Conservation (phyloP, 2,888 invertebrate genomes). For the Rotaria socialis region DNA sequence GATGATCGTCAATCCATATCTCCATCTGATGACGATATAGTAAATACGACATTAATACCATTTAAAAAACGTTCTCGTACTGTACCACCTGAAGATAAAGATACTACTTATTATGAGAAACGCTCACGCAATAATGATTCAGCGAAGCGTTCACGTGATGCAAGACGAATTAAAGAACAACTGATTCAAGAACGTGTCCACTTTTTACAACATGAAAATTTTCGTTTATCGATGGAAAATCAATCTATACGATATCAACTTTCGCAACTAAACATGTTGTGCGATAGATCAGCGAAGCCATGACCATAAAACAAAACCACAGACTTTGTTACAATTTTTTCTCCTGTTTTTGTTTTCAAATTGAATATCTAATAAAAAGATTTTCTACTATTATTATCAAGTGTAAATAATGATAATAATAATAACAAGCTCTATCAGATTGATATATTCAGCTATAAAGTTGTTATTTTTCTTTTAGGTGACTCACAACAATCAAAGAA, state of each 20-base stretch:
- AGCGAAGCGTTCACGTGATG: not conserved
- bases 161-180: not conserved
- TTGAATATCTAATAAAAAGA: no score
- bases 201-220: not conserved
- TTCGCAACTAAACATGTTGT: not conserved
- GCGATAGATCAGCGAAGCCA: not conserved
- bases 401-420: no score
- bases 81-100: not conserved
- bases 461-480: no score
- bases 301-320: not conserved
- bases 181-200: not conserved
- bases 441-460: no score
- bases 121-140: conserved; percentile 10
- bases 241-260: not conserved
- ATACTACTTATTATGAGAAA: conserved; percentile 15
- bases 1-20: not conserved
- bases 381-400: no score
- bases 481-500: no score
- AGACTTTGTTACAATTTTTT: no score
- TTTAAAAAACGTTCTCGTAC: not conserved
- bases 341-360: no score
- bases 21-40: not conserved
- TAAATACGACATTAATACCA: not conserved
- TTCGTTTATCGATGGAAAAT: not conserved
- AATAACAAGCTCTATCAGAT: no score